A percentile compares a stretch with the other conserved stretches of the same genome.
Evolutionary conservation across 1,140 invertebrate genomes (phyloP).

Genomic region (Caerostris darwini): DNA sequence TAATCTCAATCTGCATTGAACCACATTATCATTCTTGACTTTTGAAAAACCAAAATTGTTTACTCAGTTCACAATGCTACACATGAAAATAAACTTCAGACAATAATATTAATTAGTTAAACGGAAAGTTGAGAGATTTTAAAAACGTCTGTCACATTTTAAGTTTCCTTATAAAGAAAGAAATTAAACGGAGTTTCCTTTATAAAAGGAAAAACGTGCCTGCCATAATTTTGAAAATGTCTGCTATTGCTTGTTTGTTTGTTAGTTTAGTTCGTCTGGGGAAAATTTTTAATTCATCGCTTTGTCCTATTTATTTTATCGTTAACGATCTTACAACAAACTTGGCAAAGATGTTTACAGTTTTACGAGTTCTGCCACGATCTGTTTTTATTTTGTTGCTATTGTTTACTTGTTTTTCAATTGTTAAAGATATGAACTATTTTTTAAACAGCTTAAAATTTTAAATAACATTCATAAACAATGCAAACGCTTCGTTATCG

Average conservation of each 20-base stretch:
- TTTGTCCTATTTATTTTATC: neutral
- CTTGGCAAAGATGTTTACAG: no score
- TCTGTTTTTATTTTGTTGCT: no score
- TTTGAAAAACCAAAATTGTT: neutral
- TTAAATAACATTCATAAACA: no score
- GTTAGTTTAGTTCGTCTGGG: neutral
- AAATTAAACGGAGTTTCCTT: conserved; percentile 2
- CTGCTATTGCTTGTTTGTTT: no score
- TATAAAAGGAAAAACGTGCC: neutral
- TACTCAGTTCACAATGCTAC: neutral
- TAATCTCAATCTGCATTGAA: no score
- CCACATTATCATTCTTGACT: no score
- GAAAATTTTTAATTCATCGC: neutral
- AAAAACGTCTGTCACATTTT: neutral
- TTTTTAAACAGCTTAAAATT: no score
- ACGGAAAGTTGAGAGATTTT: neutral
- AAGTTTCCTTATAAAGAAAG: neutral
- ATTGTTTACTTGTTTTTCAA: no score
- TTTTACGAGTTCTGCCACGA: no score
- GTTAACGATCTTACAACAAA: neutral
- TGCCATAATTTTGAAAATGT: neutral
- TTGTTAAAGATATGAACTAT: no score
- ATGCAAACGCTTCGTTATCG: no score
- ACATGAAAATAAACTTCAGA: neutral
- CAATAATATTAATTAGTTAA: neutral